These are phyloP conservation scores for Erpetoichthys calabaricus DNA, from an alignment of 2,797 vertebrate species.

Conservation along the genomic window DNA sequence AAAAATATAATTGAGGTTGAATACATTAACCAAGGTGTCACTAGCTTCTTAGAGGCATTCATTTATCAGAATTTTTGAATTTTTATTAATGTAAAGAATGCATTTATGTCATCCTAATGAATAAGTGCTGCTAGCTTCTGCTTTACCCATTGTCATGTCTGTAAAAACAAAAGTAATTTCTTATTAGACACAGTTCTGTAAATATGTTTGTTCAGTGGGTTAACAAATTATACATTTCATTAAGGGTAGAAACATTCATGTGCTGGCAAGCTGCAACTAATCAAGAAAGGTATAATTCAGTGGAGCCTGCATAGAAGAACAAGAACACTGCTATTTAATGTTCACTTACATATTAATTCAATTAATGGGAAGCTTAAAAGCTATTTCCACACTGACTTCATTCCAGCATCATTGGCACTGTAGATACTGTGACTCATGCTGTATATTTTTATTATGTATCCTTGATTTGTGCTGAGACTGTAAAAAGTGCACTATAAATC, in stretches of 20 bases:
- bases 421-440: too few species aligned
- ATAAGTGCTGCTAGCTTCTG: slow-evolving; percentile 64
- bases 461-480: too few species aligned
- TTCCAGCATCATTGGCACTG: too few species aligned
- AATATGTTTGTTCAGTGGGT: slow-evolving; percentile 73
- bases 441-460: too few species aligned
- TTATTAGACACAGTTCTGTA: slow-evolving; percentile 59
- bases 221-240: slow-evolving; percentile 56
- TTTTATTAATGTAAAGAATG: slow-evolving; percentile 81
- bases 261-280: slow-evolving; percentile 44
- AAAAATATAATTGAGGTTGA: slow-evolving; percentile 99
- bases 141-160: slow-evolving; percentile 71
- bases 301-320: too few species aligned
- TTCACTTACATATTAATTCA: too few species aligned
- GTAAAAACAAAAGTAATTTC: slow-evolving; percentile 70
- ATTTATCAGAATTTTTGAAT: slow-evolving; percentile 92
- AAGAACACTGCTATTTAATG: too few species aligned
- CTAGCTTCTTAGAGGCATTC: slow-evolving; percentile 83
- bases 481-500: too few species aligned
- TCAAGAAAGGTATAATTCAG: slow-evolving; percentile 18
- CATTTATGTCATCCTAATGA: slow-evolving; percentile 64
- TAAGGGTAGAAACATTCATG: slow-evolving; percentile 44
- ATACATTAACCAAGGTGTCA: slow-evolving; percentile 99
- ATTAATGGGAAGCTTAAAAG: too few species aligned
- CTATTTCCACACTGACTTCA: too few species aligned